Base-by-base conservation (phyloP, 1,140 invertebrate species). In the Apocrypta bakeri region DNA sequence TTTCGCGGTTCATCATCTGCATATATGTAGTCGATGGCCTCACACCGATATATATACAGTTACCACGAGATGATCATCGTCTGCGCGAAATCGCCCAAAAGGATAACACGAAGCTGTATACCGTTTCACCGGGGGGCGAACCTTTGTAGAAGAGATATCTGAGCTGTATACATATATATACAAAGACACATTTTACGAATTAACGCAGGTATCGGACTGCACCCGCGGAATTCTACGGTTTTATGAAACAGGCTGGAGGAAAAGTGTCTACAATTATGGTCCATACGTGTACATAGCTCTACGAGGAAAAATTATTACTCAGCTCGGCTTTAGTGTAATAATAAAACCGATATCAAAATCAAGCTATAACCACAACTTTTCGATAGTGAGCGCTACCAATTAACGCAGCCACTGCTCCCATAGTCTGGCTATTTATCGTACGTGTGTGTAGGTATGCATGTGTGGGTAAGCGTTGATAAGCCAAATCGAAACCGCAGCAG, bases 401-500 rank as follows among this genome's bases (percentile, higher is more conserved):
- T 37, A 25, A 66, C n/a, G 63, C n/a, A 6, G 17, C 1, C 17
- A 1, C 21, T 1, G 21, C 21, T 4, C 17, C 63, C 63, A 21
- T 25, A 25, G 64, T 24, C 17, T 66, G 64, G 9, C 9, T 12
- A 17, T 66, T 25, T 66, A 29, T 56, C 27, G 64, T 24, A n/a
- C n/a, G n/a, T n/a, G 24, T 66, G 64, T 14, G 9, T 9, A 29
- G 11, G n/a, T 66, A 11, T 8, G 6, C 9, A 29, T 66, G 27
- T 24, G 64, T 27, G n/a, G 6, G 64, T 27, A 17, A n/a, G 48
- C 21, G 17, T 56, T n/a, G 64, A 66, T 66, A 66, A 66, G 31
- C 6, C 68, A 21, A 56, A 17, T 29, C 29, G 21, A 69, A 69
- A 79, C 64, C 76, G 33, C 64, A 48, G 25, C 76, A 79, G 76